Conservation (phyloP, 2,113 vertebrate genomes). For the Donacobius atricapilla region DNA sequence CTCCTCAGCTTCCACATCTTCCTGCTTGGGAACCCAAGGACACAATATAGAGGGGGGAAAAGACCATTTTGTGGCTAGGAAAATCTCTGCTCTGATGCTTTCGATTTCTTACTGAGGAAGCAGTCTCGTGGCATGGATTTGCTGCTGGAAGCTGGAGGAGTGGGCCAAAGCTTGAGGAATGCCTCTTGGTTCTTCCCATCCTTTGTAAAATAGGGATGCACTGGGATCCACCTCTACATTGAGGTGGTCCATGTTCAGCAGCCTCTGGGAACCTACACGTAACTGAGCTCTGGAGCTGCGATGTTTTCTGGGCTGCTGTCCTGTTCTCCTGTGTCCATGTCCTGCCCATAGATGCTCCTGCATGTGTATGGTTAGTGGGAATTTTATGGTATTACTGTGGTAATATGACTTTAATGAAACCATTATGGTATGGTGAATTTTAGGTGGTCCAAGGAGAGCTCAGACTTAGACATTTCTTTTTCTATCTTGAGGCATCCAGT, state of each 20-base stretch:
- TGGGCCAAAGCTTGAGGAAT: neutral
- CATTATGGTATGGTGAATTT: neutral
- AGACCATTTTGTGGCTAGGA: neutral
- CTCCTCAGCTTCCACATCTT: neutral
- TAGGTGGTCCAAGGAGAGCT: neutral
- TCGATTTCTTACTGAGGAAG: neutral
- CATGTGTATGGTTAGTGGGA: rapidly evolving
- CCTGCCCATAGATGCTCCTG: neutral
- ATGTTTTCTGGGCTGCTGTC: neutral
- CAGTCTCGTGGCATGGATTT: rapidly evolving
- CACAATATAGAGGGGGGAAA: rapidly evolving
- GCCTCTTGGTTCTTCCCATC: neutral
- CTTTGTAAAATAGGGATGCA: neutral
- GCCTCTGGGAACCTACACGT: neutral
- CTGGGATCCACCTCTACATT: neutral
- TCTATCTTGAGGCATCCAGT: neutral
- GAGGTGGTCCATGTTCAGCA: neutral
- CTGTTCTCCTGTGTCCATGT: neutral
- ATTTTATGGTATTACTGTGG: neutral
- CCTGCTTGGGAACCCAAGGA: neutral
- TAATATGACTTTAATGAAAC: neutral
- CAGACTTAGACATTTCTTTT: neutral
- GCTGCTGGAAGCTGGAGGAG: neutral
- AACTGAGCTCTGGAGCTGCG: neutral
- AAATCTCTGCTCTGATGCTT: neutral